Evolutionary conservation across 2,797 vertebrate genomes (phyloP), one percentile per base, ranked within the genome.

Genomic region (Spondyliosoma cantharus): DNA sequence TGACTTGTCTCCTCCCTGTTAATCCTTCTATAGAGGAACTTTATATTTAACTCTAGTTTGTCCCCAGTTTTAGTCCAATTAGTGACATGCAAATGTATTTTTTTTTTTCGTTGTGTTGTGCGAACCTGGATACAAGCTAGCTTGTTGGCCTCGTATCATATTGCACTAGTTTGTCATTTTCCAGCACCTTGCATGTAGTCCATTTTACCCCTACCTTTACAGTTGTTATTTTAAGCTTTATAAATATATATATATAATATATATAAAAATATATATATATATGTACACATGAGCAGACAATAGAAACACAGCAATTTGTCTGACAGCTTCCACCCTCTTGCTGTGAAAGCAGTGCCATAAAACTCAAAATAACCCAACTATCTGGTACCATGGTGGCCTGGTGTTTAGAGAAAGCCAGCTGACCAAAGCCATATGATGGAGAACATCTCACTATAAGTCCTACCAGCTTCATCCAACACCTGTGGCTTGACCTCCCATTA

Each of bases 321-420:
- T 68, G 65, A 45, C 27, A 69, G 45, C 25, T 67, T 73, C 63
- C 76, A 73, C 27, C 59, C 56, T 29, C 42, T 58, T 37, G 20
- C 46, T 73, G 24, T 52, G 32, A 67, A 61, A 60, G 43, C 53
- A 19, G 56, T 56, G 49, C n/a, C 79, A 72, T 78, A 70, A 85
- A 81, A 57, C 59, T 65, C 50, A n/a, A 67, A 77, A 81, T 59
- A 78, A 48, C 76, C 63, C 54, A 64, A 52, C 42, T 60, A 15
- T 82, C 45, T 60, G 67, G 49, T 32, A 62, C 71, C 25, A 54
- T 20, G 43, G 58, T 70, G 69, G 20, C 29, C 65, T 59, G 4
- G 15, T 60, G 72, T 53, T 67, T 48, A 48, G 43, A 68, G 48
- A 71, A 54, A 65, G 43, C 14, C 16, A 74, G 25, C 42, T 74